Conservation (phyloP, 2,888 invertebrate species). For the Drosophila greeni region DNA sequence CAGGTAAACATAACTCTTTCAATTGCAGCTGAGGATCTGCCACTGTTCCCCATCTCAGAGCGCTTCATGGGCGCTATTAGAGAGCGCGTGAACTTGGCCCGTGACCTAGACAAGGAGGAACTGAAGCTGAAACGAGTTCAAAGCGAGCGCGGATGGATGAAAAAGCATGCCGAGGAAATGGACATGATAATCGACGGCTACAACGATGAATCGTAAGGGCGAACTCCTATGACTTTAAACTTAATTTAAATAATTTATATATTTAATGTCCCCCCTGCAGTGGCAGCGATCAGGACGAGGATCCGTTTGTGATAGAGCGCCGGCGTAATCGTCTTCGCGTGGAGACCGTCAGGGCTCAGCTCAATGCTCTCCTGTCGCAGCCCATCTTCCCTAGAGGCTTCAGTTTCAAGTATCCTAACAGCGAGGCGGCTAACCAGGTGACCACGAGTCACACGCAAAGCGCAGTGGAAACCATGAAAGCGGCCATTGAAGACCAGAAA, state of each 20-base stretch:
- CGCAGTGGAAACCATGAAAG: constrained; percentile 81
- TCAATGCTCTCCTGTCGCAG: constrained; percentile 78
- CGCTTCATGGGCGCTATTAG: constrained; percentile 83
- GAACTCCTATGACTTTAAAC: accelerated
- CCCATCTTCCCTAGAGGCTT: constrained; percentile 85
- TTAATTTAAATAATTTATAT: accelerated
- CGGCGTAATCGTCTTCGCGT: constrained; percentile 75
- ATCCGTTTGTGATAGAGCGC: constrained; percentile 74
- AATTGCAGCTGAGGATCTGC: constrained; percentile 87
- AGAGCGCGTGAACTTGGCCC: constrained; percentile 86
- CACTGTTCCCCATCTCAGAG: constrained; percentile 88
- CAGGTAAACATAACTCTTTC: not conserved
- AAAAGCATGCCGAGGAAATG: constrained; percentile 91
- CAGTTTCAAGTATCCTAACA: constrained; percentile 80
- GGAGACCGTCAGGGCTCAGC: constrained; percentile 62
- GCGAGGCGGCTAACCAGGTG: constrained; percentile 63
- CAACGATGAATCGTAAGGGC: constrained; percentile 76
- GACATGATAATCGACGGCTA: constrained; percentile 93
- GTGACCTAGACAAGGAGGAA: constrained; percentile 88
- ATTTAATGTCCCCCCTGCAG: constrained; percentile 37
- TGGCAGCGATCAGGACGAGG: constrained; percentile 76
- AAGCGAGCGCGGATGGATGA: constrained; percentile 90
- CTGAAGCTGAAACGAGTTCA: constrained; percentile 82
- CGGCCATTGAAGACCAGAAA: constrained; percentile 78
- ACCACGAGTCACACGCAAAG: constrained; percentile 63